These are phyloP conservation scores for Mallateleia sp. DNA, from an alignment of 2,888 invertebrate species.

Conservation along the genomic window DNA sequence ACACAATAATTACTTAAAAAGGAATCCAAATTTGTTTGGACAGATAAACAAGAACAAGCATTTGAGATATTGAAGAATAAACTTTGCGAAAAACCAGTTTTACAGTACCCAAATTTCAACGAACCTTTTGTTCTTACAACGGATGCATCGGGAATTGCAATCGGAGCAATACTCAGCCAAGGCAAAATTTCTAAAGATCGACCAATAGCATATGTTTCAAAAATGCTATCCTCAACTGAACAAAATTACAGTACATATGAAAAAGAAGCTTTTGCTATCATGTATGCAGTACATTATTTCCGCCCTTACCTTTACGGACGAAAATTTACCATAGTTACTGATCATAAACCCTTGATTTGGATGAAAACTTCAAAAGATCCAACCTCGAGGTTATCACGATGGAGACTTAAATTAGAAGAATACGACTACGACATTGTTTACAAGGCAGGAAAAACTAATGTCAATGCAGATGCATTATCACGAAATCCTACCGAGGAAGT, in stretches of 20 bases:
- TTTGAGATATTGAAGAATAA: neutral
- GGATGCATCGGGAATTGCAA: neutral
- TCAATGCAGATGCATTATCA: too few species aligned
- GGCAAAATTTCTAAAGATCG: neutral
- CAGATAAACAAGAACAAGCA: neutral
- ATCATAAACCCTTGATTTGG: too few species aligned
- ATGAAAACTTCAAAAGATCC: too few species aligned
- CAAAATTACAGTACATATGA: neutral
- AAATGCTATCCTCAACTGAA: neutral
- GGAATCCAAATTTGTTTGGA: neutral
- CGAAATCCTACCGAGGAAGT: too few species aligned
- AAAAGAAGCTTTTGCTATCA: too few species aligned
- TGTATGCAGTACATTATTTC: neutral
- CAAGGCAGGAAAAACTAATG: too few species aligned
- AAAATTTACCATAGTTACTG: too few species aligned
- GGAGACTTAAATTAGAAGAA: too few species aligned
- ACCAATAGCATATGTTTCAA: neutral
- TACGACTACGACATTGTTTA: too few species aligned
- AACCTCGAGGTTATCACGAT: too few species aligned
- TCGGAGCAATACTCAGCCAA: neutral
- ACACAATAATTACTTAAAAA: conserved; percentile 12
- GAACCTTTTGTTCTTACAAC: neutral
- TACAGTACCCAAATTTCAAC: too few species aligned
- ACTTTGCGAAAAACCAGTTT: conserved; percentile 1
- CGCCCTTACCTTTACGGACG: too few species aligned